These are phyloP conservation scores for Hydrocynus forskahlii DNA, from an alignment of 2,797 vertebrate species.

Conservation along the genomic window DNA sequence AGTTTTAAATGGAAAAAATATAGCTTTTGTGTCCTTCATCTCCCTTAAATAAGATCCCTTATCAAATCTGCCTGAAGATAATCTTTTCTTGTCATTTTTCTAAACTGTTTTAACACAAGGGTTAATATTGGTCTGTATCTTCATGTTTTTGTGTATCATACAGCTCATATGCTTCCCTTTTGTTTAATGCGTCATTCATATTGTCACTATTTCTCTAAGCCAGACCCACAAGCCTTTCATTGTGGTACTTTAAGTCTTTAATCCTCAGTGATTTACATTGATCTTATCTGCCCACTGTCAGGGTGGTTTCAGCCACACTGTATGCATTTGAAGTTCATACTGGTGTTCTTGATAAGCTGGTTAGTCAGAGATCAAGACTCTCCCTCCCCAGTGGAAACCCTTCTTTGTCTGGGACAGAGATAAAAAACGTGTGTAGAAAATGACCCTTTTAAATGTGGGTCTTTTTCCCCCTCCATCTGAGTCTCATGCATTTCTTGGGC, in stretches of 20 bases:
- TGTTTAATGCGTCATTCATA: neutral
- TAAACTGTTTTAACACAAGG: constrained; percentile 6
- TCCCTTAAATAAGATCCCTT: neutral
- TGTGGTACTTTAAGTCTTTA: constrained; percentile 4
- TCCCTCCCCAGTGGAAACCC: neutral
- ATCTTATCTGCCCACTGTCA: neutral
- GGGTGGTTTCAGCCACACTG: neutral
- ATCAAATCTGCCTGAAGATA: neutral
- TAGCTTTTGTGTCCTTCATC: neutral
- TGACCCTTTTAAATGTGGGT: neutral
- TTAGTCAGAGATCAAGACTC: neutral
- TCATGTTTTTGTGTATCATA: neutral
- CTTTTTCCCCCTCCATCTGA: neutral
- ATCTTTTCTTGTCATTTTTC: neutral
- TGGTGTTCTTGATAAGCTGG: neutral
- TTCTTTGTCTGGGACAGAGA: neutral
- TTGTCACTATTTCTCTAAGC: constrained; percentile 9
- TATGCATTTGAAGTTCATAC: neutral
- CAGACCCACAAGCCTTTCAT: neutral
- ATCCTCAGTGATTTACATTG: constrained; percentile 11
- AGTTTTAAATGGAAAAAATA: neutral
- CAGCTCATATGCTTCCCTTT: neutral
- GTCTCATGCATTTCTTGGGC: no score
- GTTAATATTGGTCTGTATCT: neutral
- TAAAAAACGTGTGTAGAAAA: neutral